A percentile compares a stretch with the other conserved stretches of the same genome.
Evolutionary conservation across 2,797 vertebrate genomes (phyloP).

Genomic region (Peromyscus eremicus): DNA sequence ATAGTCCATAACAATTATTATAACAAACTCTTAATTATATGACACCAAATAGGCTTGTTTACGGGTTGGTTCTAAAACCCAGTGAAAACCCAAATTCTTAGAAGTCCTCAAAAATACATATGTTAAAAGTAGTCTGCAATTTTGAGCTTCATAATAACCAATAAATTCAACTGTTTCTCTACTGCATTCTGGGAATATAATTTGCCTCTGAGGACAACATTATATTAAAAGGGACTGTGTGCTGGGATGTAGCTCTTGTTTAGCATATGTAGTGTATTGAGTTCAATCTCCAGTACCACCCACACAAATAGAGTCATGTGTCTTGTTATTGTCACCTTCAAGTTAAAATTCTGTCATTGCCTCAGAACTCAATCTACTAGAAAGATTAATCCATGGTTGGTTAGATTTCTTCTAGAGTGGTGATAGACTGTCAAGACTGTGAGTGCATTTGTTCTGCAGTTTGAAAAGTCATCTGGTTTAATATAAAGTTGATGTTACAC

Average conservation of each 20-base stretch:
- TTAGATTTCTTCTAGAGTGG: background rate
- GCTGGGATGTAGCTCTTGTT: background rate
- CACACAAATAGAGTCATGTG: background rate
- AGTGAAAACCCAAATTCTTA: slow-evolving; percentile 35
- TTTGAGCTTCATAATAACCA: slow-evolving; percentile 31
- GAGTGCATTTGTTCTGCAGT: background rate
- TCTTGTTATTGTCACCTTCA: slow-evolving; percentile 12
- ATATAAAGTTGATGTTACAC: background rate
- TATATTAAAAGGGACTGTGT: background rate
- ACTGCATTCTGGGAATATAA: background rate
- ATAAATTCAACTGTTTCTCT: slow-evolving; percentile 16
- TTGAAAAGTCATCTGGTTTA: background rate
- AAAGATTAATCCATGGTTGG: background rate
- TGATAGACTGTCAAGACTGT: background rate
- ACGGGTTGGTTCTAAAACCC: slow-evolving; percentile 30
- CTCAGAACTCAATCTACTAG: background rate
- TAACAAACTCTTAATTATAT: slow-evolving; percentile 11
- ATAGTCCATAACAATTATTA: slow-evolving; percentile 49
- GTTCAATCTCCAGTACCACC: background rate
- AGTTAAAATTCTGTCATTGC: background rate
- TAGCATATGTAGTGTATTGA: background rate
- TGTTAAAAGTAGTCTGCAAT: slow-evolving; percentile 39
- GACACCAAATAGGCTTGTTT: background rate
- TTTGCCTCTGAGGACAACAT: background rate
- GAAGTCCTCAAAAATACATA: slow-evolving; percentile 34